Percentiles rank a stretch among this genome's conserved stretches.
These are phyloP conservation scores for Eupithecia centaureata DNA, from an alignment of 2,888 invertebrate genomes.

Conservation along the genomic window DNA sequence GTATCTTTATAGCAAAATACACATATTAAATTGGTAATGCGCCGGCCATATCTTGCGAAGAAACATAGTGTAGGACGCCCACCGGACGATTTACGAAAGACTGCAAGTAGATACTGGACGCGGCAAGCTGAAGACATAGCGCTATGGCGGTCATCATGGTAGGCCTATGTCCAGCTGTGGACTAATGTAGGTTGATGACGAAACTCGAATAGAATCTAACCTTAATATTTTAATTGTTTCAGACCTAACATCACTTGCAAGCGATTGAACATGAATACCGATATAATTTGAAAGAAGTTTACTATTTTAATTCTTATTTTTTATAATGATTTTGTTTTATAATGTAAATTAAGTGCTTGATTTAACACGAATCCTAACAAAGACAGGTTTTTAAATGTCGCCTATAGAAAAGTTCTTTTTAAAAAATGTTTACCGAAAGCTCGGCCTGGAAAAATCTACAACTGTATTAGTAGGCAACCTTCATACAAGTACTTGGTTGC, in stretches of 20 bases:
- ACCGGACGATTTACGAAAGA: too few relatives aligned
- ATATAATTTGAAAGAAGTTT: slow-evolving; percentile 16
- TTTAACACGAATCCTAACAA: slow-evolving; percentile 43
- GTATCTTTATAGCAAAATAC: too few relatives aligned
- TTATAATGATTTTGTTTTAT: slow-evolving; percentile 27
- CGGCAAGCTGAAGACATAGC: too few relatives aligned
- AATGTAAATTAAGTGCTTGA: slow-evolving; percentile 51
- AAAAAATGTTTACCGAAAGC: not conserved
- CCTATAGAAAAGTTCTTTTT: slow-evolving; percentile 30
- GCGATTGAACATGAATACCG: slow-evolving; percentile 18
- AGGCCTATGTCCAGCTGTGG: too few relatives aligned
- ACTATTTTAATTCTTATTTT: slow-evolving; percentile 28
- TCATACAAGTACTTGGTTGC: not conserved
- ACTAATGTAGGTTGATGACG: too few relatives aligned
- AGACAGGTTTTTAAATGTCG: slow-evolving; percentile 40
- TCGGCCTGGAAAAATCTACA: not conserved
- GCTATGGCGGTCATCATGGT: too few relatives aligned
- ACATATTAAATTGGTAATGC: too few relatives aligned
- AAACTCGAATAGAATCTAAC: not conserved
- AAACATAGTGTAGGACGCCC: too few relatives aligned
- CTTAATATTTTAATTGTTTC: slow-evolving; percentile 48
- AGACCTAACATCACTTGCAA: slow-evolving; percentile 57
- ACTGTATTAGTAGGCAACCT: not conserved
- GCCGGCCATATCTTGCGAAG: too few relatives aligned
- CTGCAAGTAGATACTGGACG: too few relatives aligned